Percentiles rank a stretch among this genome's conserved stretches.
Conservation (phyloP, 2,113 vertebrate genomes). For the Scomber colias region DNA sequence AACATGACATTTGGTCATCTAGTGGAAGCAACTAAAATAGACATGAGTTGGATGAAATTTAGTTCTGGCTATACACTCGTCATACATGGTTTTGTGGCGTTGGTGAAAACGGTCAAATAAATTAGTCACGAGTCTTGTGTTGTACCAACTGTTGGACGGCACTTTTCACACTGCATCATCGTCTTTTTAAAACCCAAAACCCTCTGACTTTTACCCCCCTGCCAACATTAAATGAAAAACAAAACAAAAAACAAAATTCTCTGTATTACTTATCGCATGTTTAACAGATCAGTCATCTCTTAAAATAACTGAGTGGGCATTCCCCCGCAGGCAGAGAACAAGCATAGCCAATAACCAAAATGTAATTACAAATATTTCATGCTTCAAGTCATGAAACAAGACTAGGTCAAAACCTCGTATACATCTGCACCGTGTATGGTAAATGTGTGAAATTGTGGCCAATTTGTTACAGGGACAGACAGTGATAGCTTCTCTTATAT, state of each 20-base stretch:
- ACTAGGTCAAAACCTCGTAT: too few relatives aligned
- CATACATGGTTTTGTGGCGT: conserved; percentile 45
- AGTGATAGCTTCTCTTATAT: too few relatives aligned
- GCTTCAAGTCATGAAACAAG: background rate
- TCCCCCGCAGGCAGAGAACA: background rate
- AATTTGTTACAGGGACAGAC: too few relatives aligned
- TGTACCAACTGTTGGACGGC: conserved; percentile 34
- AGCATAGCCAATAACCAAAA: background rate
- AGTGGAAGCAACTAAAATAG: conserved; percentile 36
- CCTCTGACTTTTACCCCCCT: background rate
- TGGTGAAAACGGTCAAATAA: conserved; percentile 42
- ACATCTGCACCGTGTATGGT: too few relatives aligned
- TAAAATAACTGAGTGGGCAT: conserved; percentile 1
- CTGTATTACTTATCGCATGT: background rate
- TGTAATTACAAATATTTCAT: conserved; percentile 7
- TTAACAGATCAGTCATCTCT: conserved; percentile 20
- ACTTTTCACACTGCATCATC: conserved; percentile 15
- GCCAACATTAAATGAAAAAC: conserved; percentile 9
- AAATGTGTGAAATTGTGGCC: too few relatives aligned
- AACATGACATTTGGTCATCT: conserved; percentile 55
- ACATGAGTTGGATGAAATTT: conserved; percentile 46
- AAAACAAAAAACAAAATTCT: background rate
- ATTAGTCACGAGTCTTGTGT: conserved; percentile 37
- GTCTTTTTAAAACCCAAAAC: conserved; percentile 16
- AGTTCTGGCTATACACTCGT: conserved; percentile 41